Base-by-base conservation (phyloP, 2,113 vertebrate genomes). In the Variabilichromis moorii region DNA sequence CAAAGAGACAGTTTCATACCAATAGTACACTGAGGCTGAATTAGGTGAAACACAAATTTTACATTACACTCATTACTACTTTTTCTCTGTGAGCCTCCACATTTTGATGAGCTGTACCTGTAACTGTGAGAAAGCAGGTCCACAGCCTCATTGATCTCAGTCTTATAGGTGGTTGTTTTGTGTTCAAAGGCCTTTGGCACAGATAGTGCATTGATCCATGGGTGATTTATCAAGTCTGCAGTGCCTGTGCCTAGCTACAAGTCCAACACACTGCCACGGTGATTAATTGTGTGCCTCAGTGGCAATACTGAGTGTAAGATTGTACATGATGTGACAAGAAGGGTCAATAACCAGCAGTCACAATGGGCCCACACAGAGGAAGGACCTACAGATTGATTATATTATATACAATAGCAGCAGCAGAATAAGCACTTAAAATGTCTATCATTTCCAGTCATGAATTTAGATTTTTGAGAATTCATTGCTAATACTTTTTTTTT, bases 131-230 rank as follows among this genome's bases (percentile, higher is more conserved):
- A 95, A 97, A 95, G 94, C 91, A 91, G 97, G 97, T 97, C 96
- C 97, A 96, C 92, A 94, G 94, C 88, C 94, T 93, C 96, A 97
- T 98, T 96, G 97, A 97, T 97, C 96, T 96, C 86, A 93, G 92
- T 94, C 92, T 94, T 94, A 87, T 85, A 88, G 93, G 96, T 96
- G 96, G 90, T 88, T 94, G 86, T 95, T 95, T 97, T 97, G 96
- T 96, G 96, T 97, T 96, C 95, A 97, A 96, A 96, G 91, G 94
- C 94, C 95, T 96, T 94, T 95, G 94, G 93, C 91, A 90, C 93
- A 95, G 89, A 93, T 93, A 89, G 95, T 90, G 92, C 94, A 96
- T 95, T 88, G 93, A 95, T 93, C 91, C 93, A 91, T 89, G 89
- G 86, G 88, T 96, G 96, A 96, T 97, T 97, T 97, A 97, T 97